These are phyloP conservation scores for Drosophila greeni DNA, from an alignment of 2,888 invertebrate species.

Conservation along the genomic window DNA sequence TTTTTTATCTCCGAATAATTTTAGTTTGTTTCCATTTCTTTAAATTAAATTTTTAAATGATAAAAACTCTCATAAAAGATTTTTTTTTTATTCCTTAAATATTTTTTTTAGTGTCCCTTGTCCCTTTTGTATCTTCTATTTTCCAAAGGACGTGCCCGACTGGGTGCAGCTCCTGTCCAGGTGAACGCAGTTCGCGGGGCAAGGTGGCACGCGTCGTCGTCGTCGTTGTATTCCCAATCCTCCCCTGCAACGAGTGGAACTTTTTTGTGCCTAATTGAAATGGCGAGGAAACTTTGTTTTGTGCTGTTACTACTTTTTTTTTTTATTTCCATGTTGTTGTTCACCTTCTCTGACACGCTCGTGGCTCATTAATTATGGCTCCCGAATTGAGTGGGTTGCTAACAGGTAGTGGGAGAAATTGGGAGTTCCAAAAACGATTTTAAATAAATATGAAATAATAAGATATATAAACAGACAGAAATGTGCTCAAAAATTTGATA, in stretches of 20 bases:
- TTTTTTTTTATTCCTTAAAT: too few relatives aligned
- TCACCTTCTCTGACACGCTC: constrained; percentile 68
- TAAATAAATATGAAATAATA: neutral
- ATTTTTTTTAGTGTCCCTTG: constrained; percentile 15
- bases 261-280: constrained; percentile 71
- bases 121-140: constrained; percentile 23
- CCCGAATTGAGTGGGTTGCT: constrained; percentile 55
- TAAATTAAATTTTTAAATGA: too few relatives aligned
- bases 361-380: constrained; percentile 71
- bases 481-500: too few relatives aligned
- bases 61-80: too few relatives aligned
- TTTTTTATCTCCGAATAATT: too few relatives aligned
- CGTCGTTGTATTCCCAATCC: constrained; percentile 60
- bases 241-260: constrained; percentile 50
- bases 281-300: constrained; percentile 56
- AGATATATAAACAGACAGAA: too few relatives aligned
- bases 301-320: constrained; percentile 21
- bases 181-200: neutral
- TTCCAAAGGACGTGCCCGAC: constrained; percentile 67
- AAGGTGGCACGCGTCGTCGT: constrained; percentile 53
- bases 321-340: constrained; percentile 26
- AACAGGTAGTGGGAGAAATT: constrained; percentile 58
- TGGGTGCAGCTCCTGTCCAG: constrained; percentile 62
- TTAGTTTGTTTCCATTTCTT: too few relatives aligned
- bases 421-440: neutral